Evolutionary conservation across 2,888 invertebrate species (phyloP), one percentile per base, ranked within the genome.

Genomic region (Xanthia togata): DNA sequence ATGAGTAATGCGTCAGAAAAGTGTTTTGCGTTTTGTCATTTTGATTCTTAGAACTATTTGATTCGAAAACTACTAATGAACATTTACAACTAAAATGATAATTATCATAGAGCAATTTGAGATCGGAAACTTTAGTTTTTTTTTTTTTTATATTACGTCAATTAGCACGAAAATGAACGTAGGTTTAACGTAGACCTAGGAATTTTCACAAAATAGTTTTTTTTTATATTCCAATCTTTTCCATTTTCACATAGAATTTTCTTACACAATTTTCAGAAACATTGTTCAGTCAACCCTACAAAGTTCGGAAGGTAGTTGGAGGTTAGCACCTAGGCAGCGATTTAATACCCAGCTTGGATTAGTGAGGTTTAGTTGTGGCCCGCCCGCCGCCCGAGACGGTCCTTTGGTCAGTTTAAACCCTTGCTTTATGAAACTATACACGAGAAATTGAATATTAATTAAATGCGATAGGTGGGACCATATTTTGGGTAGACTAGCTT

Each of bases 291-390:
- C 90, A 85, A 82, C 87, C 88, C 88, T 86, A 87, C 44, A 79
- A 82, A 81, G 83, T 85, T 83, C 76, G 70, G 85, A 89, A 90
- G 92, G 93, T 92, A 92, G 92, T 91, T 91, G 89, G 89, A 93
- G 93, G 95, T 96, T 96, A 96, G 94, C 93, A 91, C 93, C 91
- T 91, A 91, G 87, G 86, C 93, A 94, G 93, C 93, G 95, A 95
- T 94, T 95, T 95, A 96, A 95, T 94, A 93, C 94, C 93, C 91
- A 92, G 93, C 94, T 90, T 93, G 96, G 97, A 96, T 97, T 96
- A 96, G 92, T 91, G 91, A 92, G 96, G 95, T 95, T 96, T 95
- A 94, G 94, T 92, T 90, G 91, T 86, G 90, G 91, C 85, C 91
- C 91, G 90, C 85, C 91, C 91, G 89, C 89, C 78, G 80, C 76